Evolutionary conservation across 2,888 invertebrate genomes (phyloP).

Genomic region (Drosophila peninsularis): DNA sequence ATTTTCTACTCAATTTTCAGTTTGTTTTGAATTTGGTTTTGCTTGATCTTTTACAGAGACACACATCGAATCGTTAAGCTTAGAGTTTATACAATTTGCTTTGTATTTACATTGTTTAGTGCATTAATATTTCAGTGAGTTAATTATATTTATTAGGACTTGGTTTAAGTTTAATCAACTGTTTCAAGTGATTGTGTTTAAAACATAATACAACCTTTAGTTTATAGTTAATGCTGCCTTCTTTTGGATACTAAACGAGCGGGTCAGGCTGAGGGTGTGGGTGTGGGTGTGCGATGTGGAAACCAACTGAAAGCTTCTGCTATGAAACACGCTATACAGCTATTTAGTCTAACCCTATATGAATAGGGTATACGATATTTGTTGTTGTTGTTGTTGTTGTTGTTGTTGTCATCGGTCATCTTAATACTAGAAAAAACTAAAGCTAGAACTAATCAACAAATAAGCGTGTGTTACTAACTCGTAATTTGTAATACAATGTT

Average conservation of each 20-base stretch:
- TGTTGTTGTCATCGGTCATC: conserved; percentile 34
- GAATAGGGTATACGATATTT: conserved; percentile 27
- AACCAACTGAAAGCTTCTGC: conserved; percentile 40
- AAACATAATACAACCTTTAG: conserved; percentile 76
- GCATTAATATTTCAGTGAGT: conserved; percentile 41
- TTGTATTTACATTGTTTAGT: conserved; percentile 55
- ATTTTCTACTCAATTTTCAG: conserved; percentile 8
- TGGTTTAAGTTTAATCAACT: conserved; percentile 37
- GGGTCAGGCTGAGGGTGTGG: background rate
- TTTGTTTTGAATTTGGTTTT: conserved; percentile 4
- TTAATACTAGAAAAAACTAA: conserved; percentile 74
- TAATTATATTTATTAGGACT: conserved; percentile 65
- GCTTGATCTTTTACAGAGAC: conserved; percentile 38
- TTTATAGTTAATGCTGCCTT: conserved; percentile 36
- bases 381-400: conserved; percentile 17
- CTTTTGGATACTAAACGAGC: conserved; percentile 15
- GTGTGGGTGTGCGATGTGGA: conserved; percentile 28
- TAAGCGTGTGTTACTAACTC: conserved; percentile 82
- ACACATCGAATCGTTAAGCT: conserved; percentile 54
- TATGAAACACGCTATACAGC: conserved; percentile 39
- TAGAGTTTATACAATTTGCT: conserved; percentile 59
- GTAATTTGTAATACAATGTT: conserved; percentile 81
- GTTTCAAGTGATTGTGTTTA: conserved; percentile 53
- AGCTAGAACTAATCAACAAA: conserved; percentile 83
- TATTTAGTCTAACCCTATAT: conserved; percentile 33